These are phyloP conservation scores for Diceros bicornis DNA, from an alignment of 2,797 vertebrate species.

Conservation along the genomic window DNA sequence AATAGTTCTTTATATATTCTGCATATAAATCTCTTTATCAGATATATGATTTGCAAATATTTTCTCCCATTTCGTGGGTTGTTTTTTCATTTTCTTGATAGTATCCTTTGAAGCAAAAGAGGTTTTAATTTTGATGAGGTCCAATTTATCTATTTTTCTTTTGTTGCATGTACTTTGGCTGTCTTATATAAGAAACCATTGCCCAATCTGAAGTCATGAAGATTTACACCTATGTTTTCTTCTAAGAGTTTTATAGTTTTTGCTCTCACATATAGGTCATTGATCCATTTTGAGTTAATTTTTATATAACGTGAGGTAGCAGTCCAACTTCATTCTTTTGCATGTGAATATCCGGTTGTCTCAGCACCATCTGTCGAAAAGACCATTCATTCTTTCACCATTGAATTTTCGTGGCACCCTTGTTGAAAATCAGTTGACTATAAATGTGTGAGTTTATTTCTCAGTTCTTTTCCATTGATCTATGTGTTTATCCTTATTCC, in stretches of 20 bases:
- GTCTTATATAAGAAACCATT: not conserved
- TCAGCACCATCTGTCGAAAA: not conserved
- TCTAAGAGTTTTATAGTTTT: conserved; percentile 20
- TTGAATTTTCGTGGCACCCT: not conserved
- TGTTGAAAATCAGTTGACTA: not conserved
- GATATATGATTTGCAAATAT: not conserved
- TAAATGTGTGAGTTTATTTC: not conserved
- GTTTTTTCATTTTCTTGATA: not conserved
- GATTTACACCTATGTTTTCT: not conserved
- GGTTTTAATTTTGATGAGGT: conserved; percentile 14
- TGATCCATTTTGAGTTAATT: conserved; percentile 30
- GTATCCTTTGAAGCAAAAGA: not conserved
- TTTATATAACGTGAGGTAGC: not conserved
- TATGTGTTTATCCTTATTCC: not conserved
- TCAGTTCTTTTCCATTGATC: not conserved
- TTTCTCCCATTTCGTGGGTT: not conserved
- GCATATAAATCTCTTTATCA: not conserved
- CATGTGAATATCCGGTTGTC: not conserved
- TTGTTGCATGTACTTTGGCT: not conserved
- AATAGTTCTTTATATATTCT: not conserved
- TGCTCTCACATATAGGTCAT: not conserved
- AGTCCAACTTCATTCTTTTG: not conserved
- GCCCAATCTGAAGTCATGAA: not conserved
- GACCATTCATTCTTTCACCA: not conserved
- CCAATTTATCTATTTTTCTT: not conserved